phyloP scores from a whole-genome alignment of 2,888 invertebrate genomes.

The Phengaris arion region DNA sequence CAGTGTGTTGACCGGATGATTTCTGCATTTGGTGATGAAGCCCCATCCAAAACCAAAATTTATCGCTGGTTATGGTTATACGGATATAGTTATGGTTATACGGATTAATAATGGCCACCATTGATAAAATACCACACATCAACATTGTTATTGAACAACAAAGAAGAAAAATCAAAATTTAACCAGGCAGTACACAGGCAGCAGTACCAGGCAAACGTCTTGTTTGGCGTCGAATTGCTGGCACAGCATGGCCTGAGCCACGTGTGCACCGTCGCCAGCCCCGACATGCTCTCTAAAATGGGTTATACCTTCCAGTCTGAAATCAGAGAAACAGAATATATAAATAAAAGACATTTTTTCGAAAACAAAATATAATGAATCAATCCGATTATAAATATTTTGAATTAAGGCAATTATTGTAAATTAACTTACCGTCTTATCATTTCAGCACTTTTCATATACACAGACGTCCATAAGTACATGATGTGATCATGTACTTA shows the following conservation, averaged over 20 bases:
- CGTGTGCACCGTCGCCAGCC: conserved; percentile 87
- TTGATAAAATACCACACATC: conserved; percentile 83
- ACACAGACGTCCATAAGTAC: conserved; percentile 81
- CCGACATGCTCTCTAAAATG: conserved; percentile 87
- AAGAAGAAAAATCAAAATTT: conserved; percentile 42
- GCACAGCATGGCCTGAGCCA: conserved; percentile 82
- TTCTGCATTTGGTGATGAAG: no score
- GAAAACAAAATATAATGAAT: not conserved
- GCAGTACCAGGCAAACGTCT: conserved; percentile 82
- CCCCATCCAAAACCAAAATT: no score
- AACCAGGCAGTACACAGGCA: conserved; percentile 80
- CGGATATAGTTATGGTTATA: no score
- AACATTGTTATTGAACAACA: conserved; percentile 85
- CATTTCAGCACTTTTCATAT: conserved; percentile 84
- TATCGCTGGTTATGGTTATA: no score
- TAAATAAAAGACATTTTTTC: not conserved
- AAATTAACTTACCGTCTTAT: conserved; percentile 76
- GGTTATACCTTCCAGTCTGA: conserved; percentile 74
- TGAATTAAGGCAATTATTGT: not conserved
- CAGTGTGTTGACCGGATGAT: no score
- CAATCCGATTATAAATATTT: no score
- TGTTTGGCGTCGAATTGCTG: conserved; percentile 83
- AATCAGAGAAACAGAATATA: not conserved
- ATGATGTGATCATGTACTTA: no score
- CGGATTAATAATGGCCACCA: conserved; percentile 85